phyloP scores from a whole-genome alignment of 1,140 invertebrate genomes.

The Wiebesia pumilae region DNA sequence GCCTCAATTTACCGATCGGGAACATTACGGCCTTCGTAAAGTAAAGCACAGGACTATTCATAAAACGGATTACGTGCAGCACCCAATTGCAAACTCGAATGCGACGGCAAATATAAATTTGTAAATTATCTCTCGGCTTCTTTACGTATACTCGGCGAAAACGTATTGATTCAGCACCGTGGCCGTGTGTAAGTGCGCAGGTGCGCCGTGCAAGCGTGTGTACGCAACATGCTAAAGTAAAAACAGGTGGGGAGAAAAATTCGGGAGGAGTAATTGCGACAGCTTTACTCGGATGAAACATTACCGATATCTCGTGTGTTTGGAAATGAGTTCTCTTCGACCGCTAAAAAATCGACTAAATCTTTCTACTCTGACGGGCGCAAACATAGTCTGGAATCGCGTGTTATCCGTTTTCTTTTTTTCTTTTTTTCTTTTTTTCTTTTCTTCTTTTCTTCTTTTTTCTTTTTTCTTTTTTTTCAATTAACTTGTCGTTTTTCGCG shows the following conservation, averaged over 20 bases:
- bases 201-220: neutral
- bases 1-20: neutral
- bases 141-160: slow-evolving; percentile 18
- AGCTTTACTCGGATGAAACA: neutral
- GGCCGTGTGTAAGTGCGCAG: slow-evolving; percentile 37
- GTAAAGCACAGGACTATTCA: neutral
- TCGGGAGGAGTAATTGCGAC: neutral
- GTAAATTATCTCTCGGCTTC: slow-evolving; percentile 10
- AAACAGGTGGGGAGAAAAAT: neutral
- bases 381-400: neutral
- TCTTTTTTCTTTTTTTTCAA: too few species aligned
- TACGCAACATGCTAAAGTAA: neutral
- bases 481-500: neutral
- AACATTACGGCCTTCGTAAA: neutral
- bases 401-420: neutral
- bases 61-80: neutral
- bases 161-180: slow-evolving; percentile 28
- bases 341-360: too few species aligned
- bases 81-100: neutral
- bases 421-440: neutral
- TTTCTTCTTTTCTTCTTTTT: neutral
- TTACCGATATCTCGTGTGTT: neutral
- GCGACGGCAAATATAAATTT: neutral
- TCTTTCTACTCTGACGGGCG: neutral
- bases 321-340: too few species aligned